Evolutionary conservation across 2,113 vertebrate species (phyloP).

Genomic region (Astur gentilis): DNA sequence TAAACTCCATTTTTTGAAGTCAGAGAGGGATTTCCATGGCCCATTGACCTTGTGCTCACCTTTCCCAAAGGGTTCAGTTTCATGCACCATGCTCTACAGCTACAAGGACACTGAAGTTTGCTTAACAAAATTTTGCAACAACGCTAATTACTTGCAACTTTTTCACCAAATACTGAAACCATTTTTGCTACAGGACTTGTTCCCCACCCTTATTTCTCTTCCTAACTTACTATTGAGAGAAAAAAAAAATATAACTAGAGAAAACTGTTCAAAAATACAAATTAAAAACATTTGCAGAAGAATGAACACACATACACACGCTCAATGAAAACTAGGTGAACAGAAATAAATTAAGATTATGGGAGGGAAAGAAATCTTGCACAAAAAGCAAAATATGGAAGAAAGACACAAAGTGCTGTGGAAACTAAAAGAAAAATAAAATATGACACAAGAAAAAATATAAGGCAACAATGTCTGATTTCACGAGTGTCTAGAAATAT

Average conservation of each 20-base stretch:
- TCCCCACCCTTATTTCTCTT: background rate
- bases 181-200: background rate
- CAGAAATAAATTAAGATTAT: background rate
- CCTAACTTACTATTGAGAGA: background rate
- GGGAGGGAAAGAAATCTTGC: background rate
- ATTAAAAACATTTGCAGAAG: background rate
- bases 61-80: background rate
- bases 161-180: background rate
- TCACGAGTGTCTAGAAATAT: background rate
- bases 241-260: background rate
- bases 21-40: background rate
- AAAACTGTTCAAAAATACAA: background rate
- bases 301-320: background rate
- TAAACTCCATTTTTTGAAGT: background rate
- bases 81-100: background rate
- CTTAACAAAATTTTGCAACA: background rate
- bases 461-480: background rate
- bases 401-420: background rate
- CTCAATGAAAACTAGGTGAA: background rate
- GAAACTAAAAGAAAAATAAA: background rate
- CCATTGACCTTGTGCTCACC: background rate
- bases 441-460: background rate
- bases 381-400: background rate
- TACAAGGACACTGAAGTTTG: background rate
- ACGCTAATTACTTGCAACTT: background rate